Percentiles rank a stretch among this genome's conserved stretches.
These are phyloP conservation scores for Gymnoscopelus braueri DNA, from an alignment of 2,797 vertebrate genomes.

Conservation along the genomic window DNA sequence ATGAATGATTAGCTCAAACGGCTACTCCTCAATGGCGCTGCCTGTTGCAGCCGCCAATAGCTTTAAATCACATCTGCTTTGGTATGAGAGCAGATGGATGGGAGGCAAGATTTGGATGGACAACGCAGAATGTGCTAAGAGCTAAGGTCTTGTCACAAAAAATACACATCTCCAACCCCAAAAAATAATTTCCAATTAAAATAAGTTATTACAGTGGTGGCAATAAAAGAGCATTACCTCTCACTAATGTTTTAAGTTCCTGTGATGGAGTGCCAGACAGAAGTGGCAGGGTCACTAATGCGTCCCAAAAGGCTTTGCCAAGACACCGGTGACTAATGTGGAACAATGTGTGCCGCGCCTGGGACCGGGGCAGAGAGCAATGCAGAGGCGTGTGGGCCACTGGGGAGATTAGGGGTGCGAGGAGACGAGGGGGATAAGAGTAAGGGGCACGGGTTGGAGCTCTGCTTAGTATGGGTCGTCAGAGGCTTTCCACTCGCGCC, in stretches of 20 bases:
- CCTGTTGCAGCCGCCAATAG: conserved; percentile 4
- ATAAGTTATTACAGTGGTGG: conserved; percentile 44
- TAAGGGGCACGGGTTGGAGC: background rate
- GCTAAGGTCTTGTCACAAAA: background rate
- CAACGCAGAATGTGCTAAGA: background rate
- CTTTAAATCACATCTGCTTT: conserved; percentile 4
- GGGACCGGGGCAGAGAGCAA: conserved; percentile 12
- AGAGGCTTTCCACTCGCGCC: too few species aligned
- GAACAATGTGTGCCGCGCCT: conserved; percentile 7
- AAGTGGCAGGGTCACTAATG: conserved; percentile 44
- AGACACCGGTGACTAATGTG: conserved; percentile 62
- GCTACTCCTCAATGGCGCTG: background rate
- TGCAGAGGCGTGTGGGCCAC: background rate
- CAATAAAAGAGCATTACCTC: conserved; percentile 61
- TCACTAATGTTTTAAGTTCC: conserved; percentile 53
- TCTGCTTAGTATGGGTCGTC: background rate
- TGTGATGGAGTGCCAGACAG: conserved; percentile 52
- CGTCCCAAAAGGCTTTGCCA: conserved; percentile 59
- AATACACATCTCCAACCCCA: background rate
- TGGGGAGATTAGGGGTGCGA: conserved; percentile 1
- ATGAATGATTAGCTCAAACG: conserved; percentile 30
- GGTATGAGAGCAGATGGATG: background rate
- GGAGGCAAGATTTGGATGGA: background rate
- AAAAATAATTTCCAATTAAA: conserved; percentile 32
- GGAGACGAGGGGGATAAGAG: background rate